Evolutionary conservation across 2,888 invertebrate genomes (phyloP).

Genomic region (Cryptocephalus primarius): DNA sequence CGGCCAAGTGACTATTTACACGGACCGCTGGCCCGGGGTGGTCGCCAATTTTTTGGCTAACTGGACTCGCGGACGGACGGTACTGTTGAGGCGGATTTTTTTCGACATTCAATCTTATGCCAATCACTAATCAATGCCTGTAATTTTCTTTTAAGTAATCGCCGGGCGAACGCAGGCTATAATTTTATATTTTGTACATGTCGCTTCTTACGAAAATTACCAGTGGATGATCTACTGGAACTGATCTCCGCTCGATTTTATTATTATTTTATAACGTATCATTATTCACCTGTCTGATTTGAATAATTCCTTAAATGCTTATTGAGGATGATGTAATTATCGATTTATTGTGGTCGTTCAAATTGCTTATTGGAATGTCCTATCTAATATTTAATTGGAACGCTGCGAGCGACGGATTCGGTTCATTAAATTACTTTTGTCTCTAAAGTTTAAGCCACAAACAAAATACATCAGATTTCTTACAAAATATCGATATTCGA

Average conservation of each 20-base stretch:
- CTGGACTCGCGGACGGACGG: conserved; percentile 21
- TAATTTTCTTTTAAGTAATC: conserved; percentile 25
- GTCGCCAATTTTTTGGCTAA: conserved; percentile 13
- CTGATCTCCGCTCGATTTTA: background rate
- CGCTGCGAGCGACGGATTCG: too few relatives aligned
- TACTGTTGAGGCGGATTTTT: conserved; percentile 9
- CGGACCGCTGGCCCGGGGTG: conserved; percentile 10
- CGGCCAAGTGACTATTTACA: conserved; percentile 21
- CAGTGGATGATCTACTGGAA: conserved; percentile 2
- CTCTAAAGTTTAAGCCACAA: too few relatives aligned
- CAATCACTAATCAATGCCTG: conserved; percentile 27
- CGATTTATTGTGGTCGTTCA: conserved; percentile 1
- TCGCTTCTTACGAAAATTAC: conserved; percentile 11
- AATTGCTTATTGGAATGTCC: conserved; percentile 6
- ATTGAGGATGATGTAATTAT: background rate
- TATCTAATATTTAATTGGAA: conserved; percentile 3
- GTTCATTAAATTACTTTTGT: too few relatives aligned
- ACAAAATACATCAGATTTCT: too few relatives aligned
- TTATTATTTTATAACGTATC: conserved; percentile 1
- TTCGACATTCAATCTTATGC: conserved; percentile 18
- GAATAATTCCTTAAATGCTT: background rate
- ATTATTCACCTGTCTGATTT: background rate
- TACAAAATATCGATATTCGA: too few relatives aligned
- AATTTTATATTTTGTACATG: conserved; percentile 19
- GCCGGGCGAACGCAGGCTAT: conserved; percentile 9